Evolutionary conservation across 2,888 invertebrate genomes (phyloP).

Genomic region (Argyra leucocephala): DNA sequence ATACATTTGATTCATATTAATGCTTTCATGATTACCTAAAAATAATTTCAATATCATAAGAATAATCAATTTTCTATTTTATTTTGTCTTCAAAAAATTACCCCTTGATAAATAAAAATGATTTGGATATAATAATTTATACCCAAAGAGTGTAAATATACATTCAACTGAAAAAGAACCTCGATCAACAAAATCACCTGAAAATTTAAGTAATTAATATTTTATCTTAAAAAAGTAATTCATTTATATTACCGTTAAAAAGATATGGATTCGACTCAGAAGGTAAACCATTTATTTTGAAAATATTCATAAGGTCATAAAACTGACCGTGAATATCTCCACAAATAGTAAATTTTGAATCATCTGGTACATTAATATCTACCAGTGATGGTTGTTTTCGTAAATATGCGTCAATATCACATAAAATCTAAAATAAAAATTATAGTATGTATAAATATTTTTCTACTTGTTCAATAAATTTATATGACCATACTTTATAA

Average conservation of each 20-base stretch:
- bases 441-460: not conserved
- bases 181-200: slow-evolving; percentile 95
- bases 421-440: slow-evolving; percentile 62
- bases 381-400: slow-evolving; percentile 78
- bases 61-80: not conserved
- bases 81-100: slow-evolving; percentile 41
- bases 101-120: slow-evolving; percentile 97
- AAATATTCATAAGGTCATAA: slow-evolving; percentile 96
- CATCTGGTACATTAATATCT: slow-evolving; percentile 76
- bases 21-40: slow-evolving; percentile 94
- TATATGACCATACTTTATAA: slow-evolving; percentile 60
- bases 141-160: slow-evolving; percentile 93
- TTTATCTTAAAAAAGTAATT: slow-evolving; percentile 35
- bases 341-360: slow-evolving; percentile 92
- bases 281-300: slow-evolving; percentile 91
- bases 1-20: slow-evolving; percentile 99
- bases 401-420: slow-evolving; percentile 79
- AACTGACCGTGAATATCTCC: slow-evolving; percentile 99
- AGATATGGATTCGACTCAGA: slow-evolving; percentile 90
- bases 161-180: slow-evolving; percentile 99
- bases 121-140: slow-evolving; percentile 89
- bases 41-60: slow-evolving; percentile 21
- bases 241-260: slow-evolving; percentile 97
- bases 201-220: not conserved
- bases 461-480: slow-evolving; percentile 2